Evolutionary conservation across 1,140 invertebrate species (phyloP).

Genomic region (Drosophila bocki): DNA sequence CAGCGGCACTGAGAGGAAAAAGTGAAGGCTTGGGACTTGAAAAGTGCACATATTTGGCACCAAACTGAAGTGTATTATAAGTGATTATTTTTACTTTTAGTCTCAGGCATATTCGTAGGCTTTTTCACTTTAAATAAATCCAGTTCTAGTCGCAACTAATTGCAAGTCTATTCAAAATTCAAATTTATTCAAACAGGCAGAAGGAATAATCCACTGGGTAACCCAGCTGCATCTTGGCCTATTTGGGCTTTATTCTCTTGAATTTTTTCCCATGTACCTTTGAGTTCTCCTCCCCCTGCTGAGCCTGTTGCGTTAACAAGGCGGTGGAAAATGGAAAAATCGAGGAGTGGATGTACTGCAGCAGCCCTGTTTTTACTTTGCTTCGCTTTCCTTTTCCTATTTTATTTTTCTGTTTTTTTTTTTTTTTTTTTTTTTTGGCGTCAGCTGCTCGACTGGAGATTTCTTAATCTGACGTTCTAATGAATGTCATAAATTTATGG

Average conservation of each 20-base stretch:
- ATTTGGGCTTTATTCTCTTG: background rate
- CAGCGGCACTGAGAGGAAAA: background rate
- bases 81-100: background rate
- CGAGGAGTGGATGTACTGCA: background rate
- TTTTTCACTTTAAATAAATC: too few species aligned
- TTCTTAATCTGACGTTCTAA: constrained; percentile 84
- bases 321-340: constrained; percentile 2
- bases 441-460: constrained; percentile 77
- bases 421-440: constrained; percentile 34
- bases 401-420: background rate
- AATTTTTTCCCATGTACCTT: constrained; percentile 10
- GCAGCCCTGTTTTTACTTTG: constrained; percentile 11
- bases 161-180: background rate
- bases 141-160: background rate
- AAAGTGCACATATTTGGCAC: background rate
- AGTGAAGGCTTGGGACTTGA: background rate
- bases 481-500: constrained; percentile 85
- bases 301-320: constrained; percentile 31
- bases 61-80: background rate
- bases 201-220: background rate
- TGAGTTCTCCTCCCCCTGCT: background rate
- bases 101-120: too few species aligned
- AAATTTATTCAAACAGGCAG: constrained; percentile 1
- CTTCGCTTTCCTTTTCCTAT: background rate
- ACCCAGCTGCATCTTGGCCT: constrained; percentile 1